phyloP scores from a whole-genome alignment of 2,888 invertebrate genomes.

The Clunio marinus region DNA sequence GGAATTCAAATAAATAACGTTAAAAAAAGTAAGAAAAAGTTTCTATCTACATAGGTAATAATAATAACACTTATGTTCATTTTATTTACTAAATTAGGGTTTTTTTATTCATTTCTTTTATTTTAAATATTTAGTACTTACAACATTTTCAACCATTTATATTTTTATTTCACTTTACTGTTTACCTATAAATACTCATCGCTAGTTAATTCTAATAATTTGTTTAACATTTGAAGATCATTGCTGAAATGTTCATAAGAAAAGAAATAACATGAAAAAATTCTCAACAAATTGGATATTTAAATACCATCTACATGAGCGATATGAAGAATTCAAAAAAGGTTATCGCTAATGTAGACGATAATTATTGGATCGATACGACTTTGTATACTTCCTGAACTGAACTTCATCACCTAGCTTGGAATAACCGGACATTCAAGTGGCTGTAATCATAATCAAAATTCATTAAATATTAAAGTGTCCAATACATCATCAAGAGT shows the following conservation, averaged over 20 bases:
- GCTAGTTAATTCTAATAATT: slow-evolving; percentile 19
- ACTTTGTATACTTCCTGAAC: slow-evolving; percentile 27
- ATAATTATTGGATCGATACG: slow-evolving; percentile 14
- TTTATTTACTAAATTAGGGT: too few species aligned
- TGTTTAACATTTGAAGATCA: slow-evolving; percentile 10
- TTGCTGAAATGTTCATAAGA: slow-evolving; percentile 23
- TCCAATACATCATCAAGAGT: background rate
- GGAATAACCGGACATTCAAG: background rate
- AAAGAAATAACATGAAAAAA: slow-evolving; percentile 32
- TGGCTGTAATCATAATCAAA: slow-evolving; percentile 17
- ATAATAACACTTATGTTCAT: too few species aligned
- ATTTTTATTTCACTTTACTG: background rate
- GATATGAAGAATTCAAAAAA: background rate
- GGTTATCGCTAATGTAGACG: background rate
- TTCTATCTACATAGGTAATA: too few species aligned
- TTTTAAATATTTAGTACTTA: too few species aligned
- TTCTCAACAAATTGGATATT: slow-evolving; percentile 15
- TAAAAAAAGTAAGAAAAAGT: too few species aligned
- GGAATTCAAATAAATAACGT: too few species aligned
- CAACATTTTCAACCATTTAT: background rate
- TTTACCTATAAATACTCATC: background rate
- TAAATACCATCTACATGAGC: background rate
- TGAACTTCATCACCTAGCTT: background rate
- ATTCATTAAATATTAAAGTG: slow-evolving; percentile 26
- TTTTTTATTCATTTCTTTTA: too few species aligned